These are phyloP conservation scores for Dallia pectoralis DNA, from an alignment of 2,797 vertebrate species.

Conservation along the genomic window DNA sequence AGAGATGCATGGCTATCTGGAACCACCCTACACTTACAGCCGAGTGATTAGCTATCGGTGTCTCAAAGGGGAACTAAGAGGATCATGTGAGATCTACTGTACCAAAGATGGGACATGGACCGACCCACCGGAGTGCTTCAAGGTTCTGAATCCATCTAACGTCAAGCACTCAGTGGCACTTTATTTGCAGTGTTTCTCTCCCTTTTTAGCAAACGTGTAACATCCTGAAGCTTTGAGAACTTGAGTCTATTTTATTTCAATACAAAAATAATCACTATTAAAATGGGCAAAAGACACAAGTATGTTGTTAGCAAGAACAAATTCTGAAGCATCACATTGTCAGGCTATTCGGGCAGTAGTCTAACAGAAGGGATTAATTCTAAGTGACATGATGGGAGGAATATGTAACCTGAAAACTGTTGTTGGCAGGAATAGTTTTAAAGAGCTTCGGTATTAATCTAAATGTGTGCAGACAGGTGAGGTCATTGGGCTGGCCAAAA, in stretches of 20 bases:
- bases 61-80: conserved; percentile 47
- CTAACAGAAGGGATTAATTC: too few relatives aligned
- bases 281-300: too few relatives aligned
- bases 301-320: too few relatives aligned
- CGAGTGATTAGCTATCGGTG: conserved; percentile 57
- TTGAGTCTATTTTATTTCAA: not conserved
- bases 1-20: not conserved
- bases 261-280: too few relatives aligned
- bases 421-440: too few relatives aligned
- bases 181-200: not conserved
- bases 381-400: too few relatives aligned
- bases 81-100: conserved; percentile 60
- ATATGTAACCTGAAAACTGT: too few relatives aligned
- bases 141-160: conserved; percentile 45
- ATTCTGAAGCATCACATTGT: too few relatives aligned
- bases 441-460: too few relatives aligned
- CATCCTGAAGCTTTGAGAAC: not conserved
- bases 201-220: not conserved
- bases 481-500: too few relatives aligned
- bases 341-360: too few relatives aligned
- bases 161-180: not conserved
- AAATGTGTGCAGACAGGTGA: too few relatives aligned
- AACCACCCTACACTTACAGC: conserved; percentile 39
- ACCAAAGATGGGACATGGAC: conserved; percentile 69
- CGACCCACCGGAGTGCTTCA: conserved; percentile 50